Base-by-base conservation (phyloP, 2,888 invertebrate genomes). In the Agapostemon virescens region DNA sequence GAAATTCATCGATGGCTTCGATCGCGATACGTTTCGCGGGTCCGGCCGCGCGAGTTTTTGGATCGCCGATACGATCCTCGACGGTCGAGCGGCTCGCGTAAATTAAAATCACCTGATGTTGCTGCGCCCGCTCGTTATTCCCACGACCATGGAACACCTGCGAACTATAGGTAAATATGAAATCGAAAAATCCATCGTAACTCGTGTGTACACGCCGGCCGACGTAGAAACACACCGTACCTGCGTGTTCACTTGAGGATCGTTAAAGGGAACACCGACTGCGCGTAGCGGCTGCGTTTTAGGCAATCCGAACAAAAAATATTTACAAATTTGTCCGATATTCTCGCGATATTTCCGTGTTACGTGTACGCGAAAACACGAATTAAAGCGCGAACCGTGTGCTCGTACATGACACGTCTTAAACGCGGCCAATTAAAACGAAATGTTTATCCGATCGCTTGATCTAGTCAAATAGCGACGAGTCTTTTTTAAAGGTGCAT, bases 21-120 rank as follows among this genome's bases (percentile, higher is more conserved):
- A 52, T 68, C 67, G 52, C 70, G 77, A 72, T 77, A 69, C 52
- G 67, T 77, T 67, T 45, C 77, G 69, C 74, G 69, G 64, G 52
- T 58, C 73, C 71, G 77, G 63, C 64, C 67, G 58, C 55, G 73
- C 69, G 75, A 67, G 75, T 75, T 84, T 76, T 63, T 74, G 79
- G 63, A 45, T 66, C 49, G 58, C 63, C 45, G 66, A 79, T 70
- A 70, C 63, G 82, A 78, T 81, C 73, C 77, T 68, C 45, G 74
- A 71, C 69, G 52, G 71, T 72, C 55, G 61, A 36, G 33, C 49
- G 49, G 71, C 69, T 69, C 63, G 49, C 71, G 75, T 81, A 83
- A 83, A 85, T 84, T 84, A 83, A 79, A 78, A 76, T 81, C 81
- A 61, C 64, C 58, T 70, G 66, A 68, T 75, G 71, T 74, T 42